These are phyloP conservation scores for Mustela erminea DNA, from an alignment of 2,797 vertebrate species.

Conservation along the genomic window DNA sequence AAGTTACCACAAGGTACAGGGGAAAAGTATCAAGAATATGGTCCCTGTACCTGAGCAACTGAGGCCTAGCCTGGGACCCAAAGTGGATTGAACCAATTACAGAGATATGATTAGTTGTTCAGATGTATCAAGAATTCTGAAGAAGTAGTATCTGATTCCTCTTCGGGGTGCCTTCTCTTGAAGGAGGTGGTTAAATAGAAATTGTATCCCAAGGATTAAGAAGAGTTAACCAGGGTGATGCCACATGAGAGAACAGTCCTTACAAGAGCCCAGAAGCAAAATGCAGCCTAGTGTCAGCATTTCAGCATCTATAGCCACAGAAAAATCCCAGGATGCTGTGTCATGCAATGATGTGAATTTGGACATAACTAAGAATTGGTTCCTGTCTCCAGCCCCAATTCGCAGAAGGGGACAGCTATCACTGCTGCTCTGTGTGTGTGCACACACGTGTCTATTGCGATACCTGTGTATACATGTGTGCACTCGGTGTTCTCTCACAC, in stretches of 20 bases:
- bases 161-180: background rate
- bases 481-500: background rate
- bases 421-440: background rate
- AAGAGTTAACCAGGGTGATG: background rate
- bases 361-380: background rate
- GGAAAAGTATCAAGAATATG: background rate
- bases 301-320: background rate
- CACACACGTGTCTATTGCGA: background rate
- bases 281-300: background rate
- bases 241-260: background rate
- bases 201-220: conserved; percentile 36
- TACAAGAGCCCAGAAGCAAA: background rate
- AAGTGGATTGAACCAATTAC: background rate
- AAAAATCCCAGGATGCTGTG: background rate
- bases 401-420: background rate
- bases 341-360: background rate
- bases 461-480: too few species aligned
- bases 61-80: background rate
- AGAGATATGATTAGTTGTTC: background rate
- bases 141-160: background rate
- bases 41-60: background rate
- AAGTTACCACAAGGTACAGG: background rate
- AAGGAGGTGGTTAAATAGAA: conserved; percentile 44
- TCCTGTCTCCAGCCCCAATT: background rate
- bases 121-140: background rate